Percentiles rank a stretch among this genome's conserved stretches.
Evolutionary conservation across 2,888 invertebrate genomes (phyloP).

Genomic region (Drosophila conformis): DNA sequence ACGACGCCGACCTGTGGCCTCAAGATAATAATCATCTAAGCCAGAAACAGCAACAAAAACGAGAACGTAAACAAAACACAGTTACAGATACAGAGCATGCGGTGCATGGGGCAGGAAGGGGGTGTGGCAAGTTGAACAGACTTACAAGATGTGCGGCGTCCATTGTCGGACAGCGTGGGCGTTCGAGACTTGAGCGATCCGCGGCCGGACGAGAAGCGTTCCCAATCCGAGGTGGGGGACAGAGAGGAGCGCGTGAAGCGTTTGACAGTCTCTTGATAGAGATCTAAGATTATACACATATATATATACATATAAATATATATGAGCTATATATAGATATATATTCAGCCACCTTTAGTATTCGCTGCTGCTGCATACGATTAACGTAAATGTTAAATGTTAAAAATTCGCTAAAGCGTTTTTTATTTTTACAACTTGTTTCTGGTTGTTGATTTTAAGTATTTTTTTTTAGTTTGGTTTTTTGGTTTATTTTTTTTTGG

Average conservation of each 20-base stretch:
- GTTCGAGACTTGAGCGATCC: conserved; percentile 70
- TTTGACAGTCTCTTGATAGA: conserved; percentile 83
- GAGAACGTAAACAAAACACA: conserved; percentile 49
- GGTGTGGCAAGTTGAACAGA: conserved; percentile 26
- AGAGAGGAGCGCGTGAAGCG: conserved; percentile 83
- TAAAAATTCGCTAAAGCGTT: conserved; percentile 23
- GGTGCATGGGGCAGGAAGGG: conserved; percentile 7
- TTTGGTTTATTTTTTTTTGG: conserved; percentile 7
- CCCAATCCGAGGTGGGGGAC: conserved; percentile 82
- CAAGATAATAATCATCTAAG: conserved; percentile 83
- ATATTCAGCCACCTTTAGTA: conserved; percentile 16
- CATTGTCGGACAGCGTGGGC: conserved; percentile 69
- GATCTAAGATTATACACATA: conserved; percentile 61
- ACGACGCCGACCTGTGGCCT: conserved; percentile 84
- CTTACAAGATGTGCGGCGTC: conserved; percentile 82
- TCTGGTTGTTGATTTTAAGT: conserved; percentile 22
- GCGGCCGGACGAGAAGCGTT: conserved; percentile 76
- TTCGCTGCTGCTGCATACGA: conserved; percentile 36
- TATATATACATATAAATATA: conserved; percentile 6
- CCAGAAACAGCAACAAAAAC: conserved; percentile 48
- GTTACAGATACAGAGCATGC: conserved; percentile 56
- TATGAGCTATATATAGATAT: conserved; percentile 16
- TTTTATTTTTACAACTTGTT: conserved; percentile 20
- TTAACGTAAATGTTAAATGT: conserved; percentile 58
- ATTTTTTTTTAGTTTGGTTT: neutral